Conservation (phyloP, 2,113 vertebrate species). For the Paraplagusia blochii region DNA sequence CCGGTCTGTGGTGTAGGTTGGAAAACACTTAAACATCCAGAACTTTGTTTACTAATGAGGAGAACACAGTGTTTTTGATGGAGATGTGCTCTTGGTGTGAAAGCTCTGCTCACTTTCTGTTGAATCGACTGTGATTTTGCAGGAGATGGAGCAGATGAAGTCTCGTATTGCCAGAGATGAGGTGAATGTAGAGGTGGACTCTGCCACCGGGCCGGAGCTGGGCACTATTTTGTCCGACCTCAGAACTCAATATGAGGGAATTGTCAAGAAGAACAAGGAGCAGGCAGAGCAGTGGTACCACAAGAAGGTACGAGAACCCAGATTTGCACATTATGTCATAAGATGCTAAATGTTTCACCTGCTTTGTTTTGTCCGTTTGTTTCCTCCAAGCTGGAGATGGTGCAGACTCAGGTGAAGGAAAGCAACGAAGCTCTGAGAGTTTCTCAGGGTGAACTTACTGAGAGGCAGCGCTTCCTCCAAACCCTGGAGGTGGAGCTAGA, state of each 20-base stretch:
- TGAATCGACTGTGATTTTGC: neutral
- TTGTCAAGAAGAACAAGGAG: constrained; percentile 80
- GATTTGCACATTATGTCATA: neutral
- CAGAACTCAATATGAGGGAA: constrained; percentile 78
- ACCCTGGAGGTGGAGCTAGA: constrained; percentile 79
- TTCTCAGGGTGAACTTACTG: constrained; percentile 71
- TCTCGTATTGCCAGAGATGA: constrained; percentile 72
- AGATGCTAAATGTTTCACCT: neutral
- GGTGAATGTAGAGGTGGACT: constrained; percentile 79
- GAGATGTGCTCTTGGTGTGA: too few relatives aligned
- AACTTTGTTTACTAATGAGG: too few relatives aligned
- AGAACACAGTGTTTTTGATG: too few relatives aligned
- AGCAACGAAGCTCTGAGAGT: constrained; percentile 73
- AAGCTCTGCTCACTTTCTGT: too few relatives aligned
- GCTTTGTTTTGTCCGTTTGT: neutral
- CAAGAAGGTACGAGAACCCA: constrained; percentile 71
- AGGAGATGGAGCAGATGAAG: constrained; percentile 77
- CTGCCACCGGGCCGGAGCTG: constrained; percentile 71
- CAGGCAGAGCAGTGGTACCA: constrained; percentile 78
- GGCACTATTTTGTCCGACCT: constrained; percentile 70
- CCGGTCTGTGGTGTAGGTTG: too few relatives aligned
- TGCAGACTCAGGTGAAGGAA: constrained; percentile 76
- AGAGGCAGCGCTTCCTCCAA: constrained; percentile 79
- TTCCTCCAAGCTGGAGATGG: constrained; percentile 66
- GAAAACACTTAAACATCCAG: too few relatives aligned